Base-by-base conservation (phyloP, 2,797 vertebrate genomes). In the Gambelia wislizenii region DNA sequence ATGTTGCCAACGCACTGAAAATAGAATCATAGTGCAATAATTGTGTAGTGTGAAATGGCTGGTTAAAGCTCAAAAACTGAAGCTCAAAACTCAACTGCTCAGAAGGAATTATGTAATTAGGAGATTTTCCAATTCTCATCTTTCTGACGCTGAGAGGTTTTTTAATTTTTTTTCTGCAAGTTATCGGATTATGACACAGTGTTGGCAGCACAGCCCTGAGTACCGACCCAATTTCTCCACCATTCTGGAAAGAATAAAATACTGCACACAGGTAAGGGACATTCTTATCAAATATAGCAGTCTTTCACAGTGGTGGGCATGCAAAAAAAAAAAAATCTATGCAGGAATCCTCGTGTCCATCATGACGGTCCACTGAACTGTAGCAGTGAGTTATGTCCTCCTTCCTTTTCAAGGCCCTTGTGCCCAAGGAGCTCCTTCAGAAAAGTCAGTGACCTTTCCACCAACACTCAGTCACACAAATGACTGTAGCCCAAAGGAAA, bases 191-290 rank as follows among this genome's bases (percentile, higher is more conserved):
- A 98, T 98, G 98, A 99, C 98, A 36, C 98, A 98, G 93, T 99
- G 98, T 95, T 99, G 98, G 98, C 98, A 98, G 94, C 98, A 99
- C 90, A 98, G 98, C 95, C 98, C 98, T 0, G 98, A 99, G 88
- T 98, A 98, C 90, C 96, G 98, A 44, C 98, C 98, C 84, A 97
- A 98, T 95, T 99, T 99, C 96, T 97, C 98, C 8, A 98, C 98
- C 39, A 98, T 99, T 92, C 96, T 98, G 96, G 98, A 99, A 91
- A 98, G 97, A 92, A 98, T 99, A 93, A 98, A 98, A 79, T 98
- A 98, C 87, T 98, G 98, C 91, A 98, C 98, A 92, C 98, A 98
- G 98, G 98, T 99, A 97, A 67, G 54, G 12, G 10, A 6, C 25
- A 49, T 33, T 64, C 59, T 83, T 36, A 2, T 83, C 18, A 76